Conservation (phyloP, 53 echinoderm and acorn worm genomes). For the Hippasteria phrygiana region DNA sequence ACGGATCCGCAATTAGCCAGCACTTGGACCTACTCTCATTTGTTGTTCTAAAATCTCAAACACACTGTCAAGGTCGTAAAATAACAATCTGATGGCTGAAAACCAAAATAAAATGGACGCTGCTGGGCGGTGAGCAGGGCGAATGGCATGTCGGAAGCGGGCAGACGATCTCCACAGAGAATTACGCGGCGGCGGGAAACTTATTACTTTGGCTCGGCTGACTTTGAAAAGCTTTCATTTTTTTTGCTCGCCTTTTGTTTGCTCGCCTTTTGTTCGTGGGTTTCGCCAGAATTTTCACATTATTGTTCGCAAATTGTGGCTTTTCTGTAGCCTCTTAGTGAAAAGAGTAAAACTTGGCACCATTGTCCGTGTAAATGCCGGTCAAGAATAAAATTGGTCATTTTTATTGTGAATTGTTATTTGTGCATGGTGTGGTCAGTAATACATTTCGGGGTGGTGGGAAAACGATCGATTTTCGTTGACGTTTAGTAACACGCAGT, state of each 20-base stretch:
- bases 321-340: neutral
- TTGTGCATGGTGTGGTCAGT: neutral
- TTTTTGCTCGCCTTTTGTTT: neutral
- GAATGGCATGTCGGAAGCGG: neutral
- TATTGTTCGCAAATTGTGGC: neutral
- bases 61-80: constrained; percentile 16
- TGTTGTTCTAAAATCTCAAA: neutral
- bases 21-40: neutral
- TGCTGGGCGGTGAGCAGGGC: neutral
- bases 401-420: too few relatives aligned
- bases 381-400: too few relatives aligned
- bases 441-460: neutral
- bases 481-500: neutral
- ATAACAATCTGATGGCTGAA: neutral
- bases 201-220: constrained; percentile 29
- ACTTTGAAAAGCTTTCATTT: neutral
- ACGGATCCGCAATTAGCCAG: neutral
- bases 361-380: neutral
- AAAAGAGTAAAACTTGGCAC: neutral
- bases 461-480: neutral
- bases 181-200: neutral
- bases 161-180: neutral
- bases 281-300: neutral
- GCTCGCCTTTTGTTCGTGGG: neutral
- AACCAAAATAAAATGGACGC: neutral